These are phyloP conservation scores for Pantherophis guttatus DNA, from an alignment of 2,113 vertebrate species.

Conservation along the genomic window DNA sequence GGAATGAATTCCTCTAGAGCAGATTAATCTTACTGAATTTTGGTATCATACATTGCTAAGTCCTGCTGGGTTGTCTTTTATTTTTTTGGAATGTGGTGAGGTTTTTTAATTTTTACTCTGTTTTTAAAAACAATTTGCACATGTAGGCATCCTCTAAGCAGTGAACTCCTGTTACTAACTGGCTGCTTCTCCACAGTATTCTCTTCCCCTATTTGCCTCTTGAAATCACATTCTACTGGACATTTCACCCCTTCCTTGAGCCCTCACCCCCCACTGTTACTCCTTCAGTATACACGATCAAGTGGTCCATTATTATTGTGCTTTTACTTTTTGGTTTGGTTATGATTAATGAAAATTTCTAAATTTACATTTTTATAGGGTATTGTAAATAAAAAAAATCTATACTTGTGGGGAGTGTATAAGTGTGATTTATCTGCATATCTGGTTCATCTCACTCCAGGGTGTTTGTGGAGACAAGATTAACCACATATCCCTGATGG, in stretches of 20 bases:
- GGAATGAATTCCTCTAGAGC: constrained; percentile 11
- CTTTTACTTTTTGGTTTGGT: constrained; percentile 58
- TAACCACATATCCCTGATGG: background rate
- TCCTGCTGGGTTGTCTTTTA: constrained; percentile 43
- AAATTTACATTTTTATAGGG: constrained; percentile 78
- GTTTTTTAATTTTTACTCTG: constrained; percentile 24
- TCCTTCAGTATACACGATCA: constrained; percentile 40
- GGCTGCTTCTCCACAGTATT: constrained; percentile 22
- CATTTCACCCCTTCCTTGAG: constrained; percentile 12
- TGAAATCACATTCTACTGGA: constrained; percentile 6
- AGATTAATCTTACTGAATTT: constrained; percentile 27
- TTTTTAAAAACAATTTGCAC: constrained; percentile 63
- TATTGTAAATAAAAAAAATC: constrained; percentile 77
- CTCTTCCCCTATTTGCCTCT: background rate
- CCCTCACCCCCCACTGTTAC: background rate
- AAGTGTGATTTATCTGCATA: background rate
- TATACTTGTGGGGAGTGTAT: constrained; percentile 61
- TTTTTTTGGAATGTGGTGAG: constrained; percentile 48
- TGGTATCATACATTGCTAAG: constrained; percentile 8
- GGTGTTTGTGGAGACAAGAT: background rate
- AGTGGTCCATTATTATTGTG: constrained; percentile 62
- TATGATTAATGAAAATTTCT: constrained; percentile 74
- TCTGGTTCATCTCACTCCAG: background rate
- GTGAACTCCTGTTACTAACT: constrained; percentile 42
- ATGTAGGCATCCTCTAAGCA: constrained; percentile 57